Percentiles rank a stretch among this genome's conserved stretches.
These are phyloP conservation scores for Scaptomyza polygonia DNA, from an alignment of 2,888 invertebrate species.

Conservation along the genomic window DNA sequence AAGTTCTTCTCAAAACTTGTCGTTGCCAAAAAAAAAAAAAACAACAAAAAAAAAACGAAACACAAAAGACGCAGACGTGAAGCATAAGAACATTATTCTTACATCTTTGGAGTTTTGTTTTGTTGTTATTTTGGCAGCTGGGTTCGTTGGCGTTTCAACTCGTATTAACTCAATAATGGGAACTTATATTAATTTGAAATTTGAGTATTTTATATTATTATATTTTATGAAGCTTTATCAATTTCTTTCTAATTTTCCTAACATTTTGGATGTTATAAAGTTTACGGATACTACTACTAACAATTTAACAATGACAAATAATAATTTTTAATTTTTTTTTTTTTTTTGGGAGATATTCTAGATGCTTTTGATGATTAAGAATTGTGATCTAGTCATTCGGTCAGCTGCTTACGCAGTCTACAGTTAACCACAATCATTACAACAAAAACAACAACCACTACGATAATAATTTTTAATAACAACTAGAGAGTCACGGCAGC, in stretches of 20 bases:
- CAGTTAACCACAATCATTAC: conserved; percentile 53
- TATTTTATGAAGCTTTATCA: too few species aligned
- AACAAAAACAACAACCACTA: conserved; percentile 19
- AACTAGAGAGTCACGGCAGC: conserved; percentile 40
- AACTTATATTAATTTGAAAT: too few species aligned
- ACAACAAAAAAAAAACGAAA: too few species aligned
- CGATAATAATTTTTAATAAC: conserved; percentile 9
- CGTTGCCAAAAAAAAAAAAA: conserved; percentile 29
- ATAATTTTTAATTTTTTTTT: not conserved
- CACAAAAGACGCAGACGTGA: conserved; percentile 29
- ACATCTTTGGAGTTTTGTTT: not conserved
- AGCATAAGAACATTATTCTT: conserved; percentile 23
- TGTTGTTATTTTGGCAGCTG: conserved; percentile 19
- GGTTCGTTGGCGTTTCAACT: conserved; percentile 37
- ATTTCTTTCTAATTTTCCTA: too few species aligned
- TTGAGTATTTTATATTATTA: too few species aligned
- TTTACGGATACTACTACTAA: too few species aligned
- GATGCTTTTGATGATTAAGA: conserved; percentile 56
- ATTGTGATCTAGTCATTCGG: conserved; percentile 18
- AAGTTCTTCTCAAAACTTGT: conserved; percentile 52
- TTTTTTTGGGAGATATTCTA: not conserved
- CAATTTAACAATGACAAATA: too few species aligned
- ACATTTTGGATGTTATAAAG: too few species aligned
- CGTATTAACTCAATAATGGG: too few species aligned
- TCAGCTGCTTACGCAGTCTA: conserved; percentile 58